phyloP scores from a whole-genome alignment of 2,888 invertebrate genomes.

The Amaurobius ferox region DNA sequence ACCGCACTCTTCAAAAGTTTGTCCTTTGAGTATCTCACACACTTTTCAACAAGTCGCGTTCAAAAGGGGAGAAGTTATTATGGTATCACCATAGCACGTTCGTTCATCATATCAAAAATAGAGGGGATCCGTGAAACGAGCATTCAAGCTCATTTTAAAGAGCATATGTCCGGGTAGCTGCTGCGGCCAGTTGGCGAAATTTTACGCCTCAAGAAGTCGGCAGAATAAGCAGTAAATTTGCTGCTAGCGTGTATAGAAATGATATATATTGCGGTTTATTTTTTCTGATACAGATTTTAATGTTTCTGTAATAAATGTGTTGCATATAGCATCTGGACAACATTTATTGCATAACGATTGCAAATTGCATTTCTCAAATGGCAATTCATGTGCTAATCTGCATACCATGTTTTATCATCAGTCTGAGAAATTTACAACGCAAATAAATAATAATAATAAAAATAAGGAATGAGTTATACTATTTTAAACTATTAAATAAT shows the following conservation, averaged over 20 bases:
- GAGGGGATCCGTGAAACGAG: background rate
- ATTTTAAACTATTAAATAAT: too few relatives aligned
- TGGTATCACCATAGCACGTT: conserved; percentile 23
- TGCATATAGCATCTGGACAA: too few relatives aligned
- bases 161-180: background rate
- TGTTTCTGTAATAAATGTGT: too few relatives aligned
- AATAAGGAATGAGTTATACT: too few relatives aligned
- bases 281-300: too few relatives aligned
- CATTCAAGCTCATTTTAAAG: background rate
- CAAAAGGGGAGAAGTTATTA: conserved; percentile 33
- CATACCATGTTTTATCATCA: too few relatives aligned
- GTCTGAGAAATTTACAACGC: too few relatives aligned
- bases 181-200: conserved; percentile 5
- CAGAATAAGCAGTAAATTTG: background rate
- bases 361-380: too few relatives aligned
- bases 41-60: conserved; percentile 39
- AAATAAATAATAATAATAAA: too few relatives aligned
- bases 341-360: too few relatives aligned
- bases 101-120: conserved; percentile 18
- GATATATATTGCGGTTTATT: background rate
- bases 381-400: too few relatives aligned
- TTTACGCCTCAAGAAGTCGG: background rate
- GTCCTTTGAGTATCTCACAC: conserved; percentile 40
- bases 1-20: conserved; percentile 30
- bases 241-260: background rate